Base-by-base conservation (phyloP, 2,888 invertebrate genomes). In the Zele albiditarsus region DNA sequence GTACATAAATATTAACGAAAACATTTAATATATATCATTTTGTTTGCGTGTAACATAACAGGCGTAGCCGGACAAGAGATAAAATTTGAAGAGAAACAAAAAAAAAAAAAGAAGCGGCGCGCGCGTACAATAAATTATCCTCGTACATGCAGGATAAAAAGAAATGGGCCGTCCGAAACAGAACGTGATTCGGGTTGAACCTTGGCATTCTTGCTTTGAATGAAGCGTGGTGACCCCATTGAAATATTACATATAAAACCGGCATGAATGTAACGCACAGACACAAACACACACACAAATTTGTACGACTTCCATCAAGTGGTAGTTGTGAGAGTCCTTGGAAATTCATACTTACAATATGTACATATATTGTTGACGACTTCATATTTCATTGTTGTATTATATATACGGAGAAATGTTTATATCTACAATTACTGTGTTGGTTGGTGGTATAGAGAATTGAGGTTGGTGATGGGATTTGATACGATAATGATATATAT, bases 191-290 rank as follows among this genome's bases (percentile, higher is more conserved):
- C 53, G 53, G 53, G 20, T 53, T 53, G 53, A 20, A 53, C 53
- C 53, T 53, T 53, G 53, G 10, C 53, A 53, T 53, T 53, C 53
- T 53, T 53, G 1, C 20, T 53, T n/a, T 53, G 53, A 53, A 53
- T 53, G 53, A 53, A 53, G 6, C 20, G 23, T 20, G 5, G 20
- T 53, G 53, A 20, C 53, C 20, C 16, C 46, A 53, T 53, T 53
- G 53, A 20, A 20, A 20, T 53, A 53, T 38, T 53, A 10, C 6
- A 10, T 8, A 20, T 53, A n/a, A 46, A n/a, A n/a, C 10, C 46
- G 4, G n/a, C 20, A 20, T 53, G 20, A 53, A 53, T 20, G n/a
- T 53, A 46, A n/a, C 3, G 5, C 16, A 31, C 31, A 31, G 0
- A 31, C 31, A 31, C 31, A 31, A 31, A 31, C 31, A 31, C 12